Base-by-base conservation (phyloP, 2,888 invertebrate genomes). In the Deilephila elpenor region DNA sequence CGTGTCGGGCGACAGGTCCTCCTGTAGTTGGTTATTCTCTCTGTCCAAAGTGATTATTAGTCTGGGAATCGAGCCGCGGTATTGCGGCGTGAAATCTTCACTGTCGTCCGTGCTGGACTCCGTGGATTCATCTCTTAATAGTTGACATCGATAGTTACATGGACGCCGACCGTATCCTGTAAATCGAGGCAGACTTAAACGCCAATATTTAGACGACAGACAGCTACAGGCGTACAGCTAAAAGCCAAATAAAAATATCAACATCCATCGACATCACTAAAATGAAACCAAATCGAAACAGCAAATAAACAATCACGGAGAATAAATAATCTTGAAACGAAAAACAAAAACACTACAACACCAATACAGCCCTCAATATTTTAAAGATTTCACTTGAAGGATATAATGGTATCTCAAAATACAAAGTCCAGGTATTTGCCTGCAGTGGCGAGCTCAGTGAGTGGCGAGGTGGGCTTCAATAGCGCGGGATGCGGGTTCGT, bases 371-470 rank as follows among this genome's bases (percentile, higher is more conserved):
- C 51, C 67, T 14, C 17, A 67, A 11, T 37, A 37, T 11, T 20
- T 7, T 29, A 3, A 25, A 25, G 17, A 34, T 62, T 7, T 62
- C n/a, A 37, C 11, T 19, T 20, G 25, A 25, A 25, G 64, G 67
- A n/a, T 67, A 25, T 51, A 67, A 67, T 1, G 51, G 51, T 25
- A 17, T 67, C 14, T 53, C 19, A 60, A 29, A 61, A 37, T 19
- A 44, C 44, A 61, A 44, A 71, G 34, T 60, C 8, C n/a, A 72
- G 62, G 62, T 74, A 59, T 74, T 87, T 92, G 93, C 94, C 93
- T 93, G 94, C 93, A 75, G 94, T 93, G 82, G 91, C 94, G 86
- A 95, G 93, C 86, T 95, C 94, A 79, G 90, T 82, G 84, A 86
- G 91, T 82, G 94, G 94, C 83, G 92, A 88, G 71, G 91, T 84